A percentile compares a stretch with the other conserved stretches of the same genome.
Conservation (phyloP, 2,797 vertebrate genomes). For the Cirrhinus molitorella region DNA sequence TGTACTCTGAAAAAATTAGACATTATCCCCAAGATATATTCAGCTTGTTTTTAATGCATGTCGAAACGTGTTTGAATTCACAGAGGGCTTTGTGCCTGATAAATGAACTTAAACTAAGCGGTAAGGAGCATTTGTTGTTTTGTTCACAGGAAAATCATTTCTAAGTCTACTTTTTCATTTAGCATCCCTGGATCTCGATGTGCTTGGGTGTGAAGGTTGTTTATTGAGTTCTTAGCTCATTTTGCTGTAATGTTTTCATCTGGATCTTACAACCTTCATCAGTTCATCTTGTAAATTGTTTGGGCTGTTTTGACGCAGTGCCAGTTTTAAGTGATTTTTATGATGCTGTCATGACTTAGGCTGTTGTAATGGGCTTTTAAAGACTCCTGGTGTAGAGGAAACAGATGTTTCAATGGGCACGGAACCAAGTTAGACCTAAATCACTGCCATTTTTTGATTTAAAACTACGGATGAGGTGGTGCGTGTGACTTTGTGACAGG, state of each 20-base stretch:
- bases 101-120: slow-evolving; percentile 1
- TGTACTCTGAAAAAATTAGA: background rate
- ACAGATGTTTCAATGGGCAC: slow-evolving; percentile 27
- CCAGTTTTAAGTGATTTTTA: slow-evolving; percentile 25
- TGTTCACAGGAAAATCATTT: background rate
- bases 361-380: slow-evolving; percentile 45
- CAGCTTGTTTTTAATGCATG: background rate
- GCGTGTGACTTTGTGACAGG: background rate
- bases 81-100: background rate
- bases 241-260: slow-evolving; percentile 9
- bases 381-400: slow-evolving; percentile 1
- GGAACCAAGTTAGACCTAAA: slow-evolving; percentile 13
- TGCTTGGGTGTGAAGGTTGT: slow-evolving; percentile 8
- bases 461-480: background rate
- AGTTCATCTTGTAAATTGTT: slow-evolving; percentile 25
- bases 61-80: slow-evolving; percentile 11
- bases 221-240: slow-evolving; percentile 14
- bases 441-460: background rate
- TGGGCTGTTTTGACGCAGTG: slow-evolving; percentile 6
- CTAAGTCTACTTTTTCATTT: background rate
- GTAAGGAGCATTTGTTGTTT: background rate
- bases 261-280: background rate
- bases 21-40: background rate
- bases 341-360: slow-evolving; percentile 16
- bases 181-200: background rate